phyloP scores from a whole-genome alignment of 2,113 vertebrate species.

The Macrotus californicus region DNA sequence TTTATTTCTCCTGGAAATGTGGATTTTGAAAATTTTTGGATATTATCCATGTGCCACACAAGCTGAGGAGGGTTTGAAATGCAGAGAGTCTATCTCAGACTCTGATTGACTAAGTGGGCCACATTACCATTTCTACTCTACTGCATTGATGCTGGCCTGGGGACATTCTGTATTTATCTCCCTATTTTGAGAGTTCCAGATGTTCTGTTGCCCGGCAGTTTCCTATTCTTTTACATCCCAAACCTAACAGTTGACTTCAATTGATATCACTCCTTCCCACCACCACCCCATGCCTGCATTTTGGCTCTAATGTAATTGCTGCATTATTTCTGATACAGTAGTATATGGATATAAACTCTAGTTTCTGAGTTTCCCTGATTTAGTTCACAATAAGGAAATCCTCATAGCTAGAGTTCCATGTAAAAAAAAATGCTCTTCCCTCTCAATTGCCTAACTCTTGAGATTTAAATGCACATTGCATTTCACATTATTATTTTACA shows the following conservation, averaged over 20 bases:
- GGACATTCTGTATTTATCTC: neutral
- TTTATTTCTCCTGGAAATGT: neutral
- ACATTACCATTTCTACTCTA: neutral
- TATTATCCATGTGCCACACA: too few species aligned
- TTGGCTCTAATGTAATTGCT: neutral
- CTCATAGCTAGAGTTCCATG: neutral
- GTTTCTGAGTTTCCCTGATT: neutral
- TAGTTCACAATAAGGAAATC: neutral
- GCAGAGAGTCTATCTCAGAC: neutral
- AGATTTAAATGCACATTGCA: neutral
- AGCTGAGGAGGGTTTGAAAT: neutral
- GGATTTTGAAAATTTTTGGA: neutral
- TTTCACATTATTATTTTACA: neutral
- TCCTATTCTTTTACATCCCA: neutral
- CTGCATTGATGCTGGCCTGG: neutral
- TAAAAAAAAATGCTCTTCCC: neutral
- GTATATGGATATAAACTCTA: neutral
- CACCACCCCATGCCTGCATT: neutral
- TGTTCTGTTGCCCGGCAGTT: too few species aligned
- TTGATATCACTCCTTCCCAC: accelerated
- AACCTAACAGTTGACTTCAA: neutral
- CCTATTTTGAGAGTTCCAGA: neutral
- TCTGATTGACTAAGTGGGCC: neutral
- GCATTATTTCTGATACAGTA: neutral
- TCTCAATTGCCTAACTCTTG: neutral